phyloP scores from a whole-genome alignment of 2,113 vertebrate species.

The Laticauda colubrina region DNA sequence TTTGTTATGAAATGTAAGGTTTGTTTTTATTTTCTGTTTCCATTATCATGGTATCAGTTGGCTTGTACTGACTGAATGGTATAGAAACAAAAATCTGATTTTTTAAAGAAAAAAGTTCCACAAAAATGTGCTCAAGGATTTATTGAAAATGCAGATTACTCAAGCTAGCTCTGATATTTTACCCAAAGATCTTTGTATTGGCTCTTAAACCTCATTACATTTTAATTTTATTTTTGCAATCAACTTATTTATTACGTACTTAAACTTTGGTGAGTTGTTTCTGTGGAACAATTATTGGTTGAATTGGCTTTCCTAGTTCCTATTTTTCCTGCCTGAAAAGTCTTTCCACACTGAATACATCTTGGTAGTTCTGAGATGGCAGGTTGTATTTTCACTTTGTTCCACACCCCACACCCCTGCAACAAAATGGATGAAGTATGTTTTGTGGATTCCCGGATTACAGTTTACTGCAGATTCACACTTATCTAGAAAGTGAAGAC shows the following conservation, averaged over 20 bases:
- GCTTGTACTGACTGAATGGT: not conserved
- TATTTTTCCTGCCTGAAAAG: not conserved
- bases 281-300: not conserved
- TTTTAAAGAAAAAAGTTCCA: not conserved
- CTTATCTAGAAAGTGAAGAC: not conserved
- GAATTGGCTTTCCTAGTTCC: not conserved
- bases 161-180: not conserved
- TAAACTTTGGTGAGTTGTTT: not conserved
- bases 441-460: not conserved
- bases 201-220: not conserved
- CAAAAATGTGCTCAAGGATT: not conserved
- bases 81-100: not conserved
- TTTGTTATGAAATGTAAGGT: not conserved
- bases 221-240: not conserved
- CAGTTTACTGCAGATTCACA: conserved; percentile 27
- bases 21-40: not conserved
- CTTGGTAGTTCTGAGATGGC: fast-evolving
- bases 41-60: not conserved
- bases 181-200: not conserved
- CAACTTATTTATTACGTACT: not conserved
- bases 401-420: fast-evolving
- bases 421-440: fast-evolving
- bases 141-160: not conserved
- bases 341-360: not conserved
- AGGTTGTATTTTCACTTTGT: not conserved